phyloP scores from a whole-genome alignment of 2,113 vertebrate species.

The Gadus chalcogrammus region DNA sequence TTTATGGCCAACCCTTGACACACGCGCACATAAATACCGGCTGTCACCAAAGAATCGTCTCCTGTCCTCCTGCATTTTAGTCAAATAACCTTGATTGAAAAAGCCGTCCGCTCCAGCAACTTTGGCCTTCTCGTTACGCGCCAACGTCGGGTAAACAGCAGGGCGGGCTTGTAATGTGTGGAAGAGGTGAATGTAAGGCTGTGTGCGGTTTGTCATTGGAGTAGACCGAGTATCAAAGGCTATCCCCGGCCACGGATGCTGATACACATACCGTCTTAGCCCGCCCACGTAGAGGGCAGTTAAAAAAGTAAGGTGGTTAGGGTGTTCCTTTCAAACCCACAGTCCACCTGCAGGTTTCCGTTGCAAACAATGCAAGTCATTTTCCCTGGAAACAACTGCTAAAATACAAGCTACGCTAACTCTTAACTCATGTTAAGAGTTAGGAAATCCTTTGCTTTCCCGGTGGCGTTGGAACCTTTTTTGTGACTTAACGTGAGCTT shows the following conservation, averaged over 20 bases:
- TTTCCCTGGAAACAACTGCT: too few species aligned
- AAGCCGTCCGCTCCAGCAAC: slow-evolving; percentile 38
- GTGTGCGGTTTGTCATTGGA: slow-evolving; percentile 15
- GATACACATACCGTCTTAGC: too few species aligned
- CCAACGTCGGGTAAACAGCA: slow-evolving; percentile 38
- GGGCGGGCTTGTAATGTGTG: slow-evolving; percentile 33
- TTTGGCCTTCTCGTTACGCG: slow-evolving; percentile 3
- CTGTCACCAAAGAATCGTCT: slow-evolving; percentile 58
- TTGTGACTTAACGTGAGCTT: slow-evolving; percentile 48
- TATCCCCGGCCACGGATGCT: too few species aligned
- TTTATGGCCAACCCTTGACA: slow-evolving; percentile 68
- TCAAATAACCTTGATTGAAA: slow-evolving; percentile 67
- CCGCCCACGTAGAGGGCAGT: too few species aligned
- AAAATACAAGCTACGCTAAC: too few species aligned
- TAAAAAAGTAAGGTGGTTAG: too few species aligned
- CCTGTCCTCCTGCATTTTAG: slow-evolving; percentile 60
- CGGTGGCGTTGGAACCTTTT: slow-evolving; percentile 32
- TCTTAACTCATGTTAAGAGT: slow-evolving; percentile 2
- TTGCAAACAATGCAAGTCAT: too few species aligned
- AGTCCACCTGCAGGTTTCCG: too few species aligned
- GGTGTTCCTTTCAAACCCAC: too few species aligned
- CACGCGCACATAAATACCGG: slow-evolving; percentile 64
- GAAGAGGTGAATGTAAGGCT: slow-evolving; percentile 22
- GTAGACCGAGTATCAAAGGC: not conserved
- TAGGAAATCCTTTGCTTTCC: slow-evolving; percentile 23